phyloP scores from a whole-genome alignment of 2,113 vertebrate genomes.

The Cottus gobio region DNA sequence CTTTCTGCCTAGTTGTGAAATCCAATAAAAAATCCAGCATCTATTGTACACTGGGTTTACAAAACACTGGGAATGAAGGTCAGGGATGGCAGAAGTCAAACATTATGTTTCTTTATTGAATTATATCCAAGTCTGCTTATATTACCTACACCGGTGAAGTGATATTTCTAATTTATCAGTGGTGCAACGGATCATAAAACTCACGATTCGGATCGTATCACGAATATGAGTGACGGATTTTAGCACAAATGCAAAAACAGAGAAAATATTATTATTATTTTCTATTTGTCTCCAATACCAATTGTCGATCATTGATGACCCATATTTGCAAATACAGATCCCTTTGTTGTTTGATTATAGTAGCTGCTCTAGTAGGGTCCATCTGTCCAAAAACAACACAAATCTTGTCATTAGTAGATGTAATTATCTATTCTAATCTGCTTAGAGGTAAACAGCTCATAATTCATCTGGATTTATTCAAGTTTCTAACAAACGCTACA shows the following conservation, averaged over 20 bases:
- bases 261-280: neutral
- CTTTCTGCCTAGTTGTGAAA: slow-evolving; percentile 51
- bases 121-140: neutral
- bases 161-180: neutral
- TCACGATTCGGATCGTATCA: too few relatives aligned
- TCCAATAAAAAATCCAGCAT: slow-evolving; percentile 39
- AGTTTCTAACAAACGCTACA: too few relatives aligned
- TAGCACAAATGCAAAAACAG: neutral
- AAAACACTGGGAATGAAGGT: slow-evolving; percentile 23
- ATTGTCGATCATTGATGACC: neutral
- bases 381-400: too few relatives aligned
- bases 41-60: neutral
- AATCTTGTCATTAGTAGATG: too few relatives aligned
- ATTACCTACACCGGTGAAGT: neutral
- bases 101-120: neutral
- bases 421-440: too few relatives aligned
- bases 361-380: too few relatives aligned
- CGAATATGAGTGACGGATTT: neutral
- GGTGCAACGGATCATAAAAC: neutral
- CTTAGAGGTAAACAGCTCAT: too few relatives aligned
- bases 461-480: too few relatives aligned
- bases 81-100: neutral
- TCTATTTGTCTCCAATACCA: neutral
- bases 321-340: neutral
- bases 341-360: too few relatives aligned